phyloP scores from a whole-genome alignment of 1,140 invertebrate genomes.

The Linepithema humile region DNA sequence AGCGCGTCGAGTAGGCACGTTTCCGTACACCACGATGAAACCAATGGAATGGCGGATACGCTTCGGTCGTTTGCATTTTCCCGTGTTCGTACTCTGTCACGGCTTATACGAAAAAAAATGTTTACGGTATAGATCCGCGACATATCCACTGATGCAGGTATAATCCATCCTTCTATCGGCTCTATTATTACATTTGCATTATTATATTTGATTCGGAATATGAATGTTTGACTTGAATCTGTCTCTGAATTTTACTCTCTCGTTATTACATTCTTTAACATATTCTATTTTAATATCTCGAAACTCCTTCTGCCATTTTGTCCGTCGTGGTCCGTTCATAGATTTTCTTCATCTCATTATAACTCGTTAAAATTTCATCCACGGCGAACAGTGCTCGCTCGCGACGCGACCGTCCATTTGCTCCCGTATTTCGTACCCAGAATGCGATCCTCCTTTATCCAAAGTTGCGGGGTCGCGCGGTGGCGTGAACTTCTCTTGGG shows the following conservation, averaged over 20 bases:
- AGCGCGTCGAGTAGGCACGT: constrained; percentile 62
- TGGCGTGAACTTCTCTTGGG: constrained; percentile 56
- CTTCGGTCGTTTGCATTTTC: constrained; percentile 52
- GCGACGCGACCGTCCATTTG: constrained; percentile 12
- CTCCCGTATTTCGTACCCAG: constrained; percentile 20
- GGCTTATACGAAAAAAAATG: constrained; percentile 38
- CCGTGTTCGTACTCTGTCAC: constrained; percentile 45
- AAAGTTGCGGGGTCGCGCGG: constrained; percentile 20
- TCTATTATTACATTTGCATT: neutral
- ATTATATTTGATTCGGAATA: neutral
- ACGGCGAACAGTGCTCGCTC: neutral
- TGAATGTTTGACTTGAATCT: neutral
- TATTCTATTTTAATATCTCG: neutral
- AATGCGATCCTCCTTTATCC: constrained; percentile 39
- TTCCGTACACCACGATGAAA: constrained; percentile 65
- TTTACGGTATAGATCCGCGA: constrained; percentile 16
- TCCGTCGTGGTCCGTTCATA: neutral
- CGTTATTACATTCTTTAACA: neutral
- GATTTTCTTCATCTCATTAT: constrained; percentile 27
- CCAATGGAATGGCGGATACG: constrained; percentile 39
- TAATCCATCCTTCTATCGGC: neutral
- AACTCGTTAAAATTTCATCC: constrained; percentile 55
- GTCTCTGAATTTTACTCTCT: neutral
- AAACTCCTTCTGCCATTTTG: neutral
- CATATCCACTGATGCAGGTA: neutral